These are phyloP conservation scores for Hypena proboscidalis DNA, from an alignment of 2,888 invertebrate genomes.

Conservation along the genomic window DNA sequence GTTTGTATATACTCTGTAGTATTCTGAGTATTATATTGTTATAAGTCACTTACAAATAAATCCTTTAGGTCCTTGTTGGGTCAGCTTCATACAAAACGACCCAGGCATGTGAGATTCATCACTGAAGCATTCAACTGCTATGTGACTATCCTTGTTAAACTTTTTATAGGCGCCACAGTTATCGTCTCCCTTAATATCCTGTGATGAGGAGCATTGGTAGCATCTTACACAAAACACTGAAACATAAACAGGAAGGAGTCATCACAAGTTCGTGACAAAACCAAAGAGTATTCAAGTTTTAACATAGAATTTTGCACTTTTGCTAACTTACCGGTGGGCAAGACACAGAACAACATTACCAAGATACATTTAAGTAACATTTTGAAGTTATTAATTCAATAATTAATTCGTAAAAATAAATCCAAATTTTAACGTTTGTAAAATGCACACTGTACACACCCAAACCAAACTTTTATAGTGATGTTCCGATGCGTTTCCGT, in stretches of 20 bases:
- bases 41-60: conserved; percentile 93
- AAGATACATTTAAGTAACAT: conserved; percentile 29
- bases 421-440: background rate
- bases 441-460: conserved; percentile 38
- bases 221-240: conserved; percentile 92
- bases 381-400: conserved; percentile 25
- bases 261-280: background rate
- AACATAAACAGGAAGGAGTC: conserved; percentile 35
- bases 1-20: background rate
- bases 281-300: background rate
- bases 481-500: background rate
- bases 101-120: conserved; percentile 98
- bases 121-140: conserved; percentile 96
- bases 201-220: conserved; percentile 97
- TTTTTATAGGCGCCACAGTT: conserved; percentile 95
- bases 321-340: conserved; percentile 31
- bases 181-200: conserved; percentile 90
- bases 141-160: conserved; percentile 94
- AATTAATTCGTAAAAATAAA: conserved; percentile 6
- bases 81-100: conserved; percentile 97
- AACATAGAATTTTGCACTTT: background rate
- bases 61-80: conserved; percentile 96
- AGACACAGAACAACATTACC: conserved; percentile 20
- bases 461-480: conserved; percentile 27
- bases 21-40: background rate